Evolutionary conservation across 1,140 invertebrate species (phyloP).

Genomic region (Drosophila lowei): DNA sequence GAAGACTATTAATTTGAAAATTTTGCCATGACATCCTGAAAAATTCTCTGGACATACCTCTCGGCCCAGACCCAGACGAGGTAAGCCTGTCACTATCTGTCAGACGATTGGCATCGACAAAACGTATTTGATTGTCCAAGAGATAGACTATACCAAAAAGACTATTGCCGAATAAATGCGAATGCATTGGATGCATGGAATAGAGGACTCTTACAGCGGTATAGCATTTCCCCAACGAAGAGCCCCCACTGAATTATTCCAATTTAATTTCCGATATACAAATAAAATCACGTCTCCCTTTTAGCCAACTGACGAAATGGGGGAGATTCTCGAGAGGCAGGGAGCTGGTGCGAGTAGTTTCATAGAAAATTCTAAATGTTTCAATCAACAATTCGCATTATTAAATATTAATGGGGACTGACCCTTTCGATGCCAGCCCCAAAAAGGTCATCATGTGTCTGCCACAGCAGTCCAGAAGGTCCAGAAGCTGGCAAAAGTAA

Average conservation of each 20-base stretch:
- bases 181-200: too few relatives aligned
- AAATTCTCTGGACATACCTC: too few relatives aligned
- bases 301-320: constrained; percentile 54
- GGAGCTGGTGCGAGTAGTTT: constrained; percentile 18
- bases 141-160: too few relatives aligned
- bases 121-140: too few relatives aligned
- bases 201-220: too few relatives aligned
- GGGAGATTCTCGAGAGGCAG: constrained; percentile 31
- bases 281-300: constrained; percentile 66
- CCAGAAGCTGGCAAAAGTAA: constrained; percentile 52
- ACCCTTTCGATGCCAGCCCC: constrained; percentile 61
- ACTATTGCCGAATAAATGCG: too few relatives aligned
- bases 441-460: constrained; percentile 70
- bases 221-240: constrained; percentile 16
- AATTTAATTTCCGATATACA: constrained; percentile 75
- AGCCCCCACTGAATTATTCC: constrained; percentile 60
- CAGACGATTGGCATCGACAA: too few relatives aligned
- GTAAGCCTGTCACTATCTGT: too few relatives aligned
- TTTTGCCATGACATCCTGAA: too few relatives aligned
- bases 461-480: neutral
- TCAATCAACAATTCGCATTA: constrained; percentile 79
- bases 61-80: too few relatives aligned
- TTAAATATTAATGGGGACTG: constrained; percentile 80
- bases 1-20: too few relatives aligned
- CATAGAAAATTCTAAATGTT: constrained; percentile 73